phyloP scores from a whole-genome alignment of 2,888 invertebrate genomes.

The Pycnomerus fuliginosus region DNA sequence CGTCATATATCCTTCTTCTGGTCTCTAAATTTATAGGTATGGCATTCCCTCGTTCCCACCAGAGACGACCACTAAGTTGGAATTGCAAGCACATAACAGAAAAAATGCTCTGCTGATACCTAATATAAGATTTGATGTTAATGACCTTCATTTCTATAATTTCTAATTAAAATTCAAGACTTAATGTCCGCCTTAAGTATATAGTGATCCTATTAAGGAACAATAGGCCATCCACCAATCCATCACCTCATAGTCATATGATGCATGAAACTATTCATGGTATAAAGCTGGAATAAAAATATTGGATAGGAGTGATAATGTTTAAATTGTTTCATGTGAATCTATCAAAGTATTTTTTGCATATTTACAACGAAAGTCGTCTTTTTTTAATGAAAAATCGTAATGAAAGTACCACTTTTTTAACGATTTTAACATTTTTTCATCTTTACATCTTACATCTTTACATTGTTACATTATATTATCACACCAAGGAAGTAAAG shows the following conservation, averaged over 20 bases:
- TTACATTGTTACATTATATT: too few relatives aligned
- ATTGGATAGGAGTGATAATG: too few relatives aligned
- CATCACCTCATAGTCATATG: conserved; percentile 9
- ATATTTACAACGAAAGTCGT: too few relatives aligned
- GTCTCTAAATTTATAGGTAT: background rate
- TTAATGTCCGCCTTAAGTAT: conserved; percentile 23
- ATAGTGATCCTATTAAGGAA: conserved; percentile 28
- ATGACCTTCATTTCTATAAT: conserved; percentile 25
- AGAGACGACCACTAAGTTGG: background rate
- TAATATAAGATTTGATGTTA: conserved; percentile 17
- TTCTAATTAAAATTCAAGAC: conserved; percentile 27
- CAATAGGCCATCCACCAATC: conserved; percentile 27
- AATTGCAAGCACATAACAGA: background rate
- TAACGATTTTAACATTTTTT: too few relatives aligned
- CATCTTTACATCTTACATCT: too few relatives aligned
- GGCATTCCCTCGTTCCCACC: background rate
- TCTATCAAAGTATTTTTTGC: background rate
- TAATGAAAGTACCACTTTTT: too few relatives aligned
- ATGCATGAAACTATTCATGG: conserved; percentile 14
- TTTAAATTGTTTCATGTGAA: too few relatives aligned
- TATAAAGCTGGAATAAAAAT: too few relatives aligned
- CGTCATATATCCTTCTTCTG: too few relatives aligned
- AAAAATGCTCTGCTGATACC: background rate
- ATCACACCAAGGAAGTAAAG: too few relatives aligned
- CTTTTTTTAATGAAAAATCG: too few relatives aligned